Base-by-base conservation (phyloP, 2,797 vertebrate genomes). In the Schizopygopsis malacanthus region DNA sequence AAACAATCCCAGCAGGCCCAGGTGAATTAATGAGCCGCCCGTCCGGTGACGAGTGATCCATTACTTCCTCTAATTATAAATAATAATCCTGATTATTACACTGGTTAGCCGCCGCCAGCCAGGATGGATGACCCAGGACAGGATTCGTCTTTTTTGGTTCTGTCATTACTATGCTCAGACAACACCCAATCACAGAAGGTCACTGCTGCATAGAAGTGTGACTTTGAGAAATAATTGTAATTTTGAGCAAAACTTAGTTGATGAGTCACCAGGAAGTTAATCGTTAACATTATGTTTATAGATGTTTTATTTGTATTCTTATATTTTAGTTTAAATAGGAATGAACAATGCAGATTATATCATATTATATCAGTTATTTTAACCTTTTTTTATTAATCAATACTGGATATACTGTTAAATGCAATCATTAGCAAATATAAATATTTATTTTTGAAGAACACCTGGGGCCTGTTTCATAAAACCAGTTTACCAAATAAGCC, bases 61-160 rank as follows among this genome's bases (percentile, higher is more conserved):
- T 99, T 98, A 98, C 98, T 99, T 99, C 98, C 98, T 98, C 97
- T 99, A 99, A 99, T 99, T 99, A 99, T 98, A 98, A 99, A 98
- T 99, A 98, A 99, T 99, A 99, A 99, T 98, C 98, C 97, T 97
- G 98, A 98, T 97, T 98, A 99, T 99, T 98, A 98, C 94, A 95
- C 97, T 98, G 97, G 97, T 98, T 98, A 97, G 95, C 96, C 94
- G 93, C 95, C 95, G 95, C 97, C 96, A 96, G 96, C 95, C 94
- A 95, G 97, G 98, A 99, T 97, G 95, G 97, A 99, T 98, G 96
- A 96, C 93, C 95, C 90, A 94, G 95, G 96, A 95, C 94, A 95
- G 96, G 97, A 99, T 99, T 96, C 94, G 97, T 98, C 95, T 94
- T 93, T 94, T 61, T 54, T 18, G 15, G 39, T 82, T 67, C 91